A percentile compares a stretch with the other conserved stretches of the same genome.
These are phyloP conservation scores for Aspidapion aeneum DNA, from an alignment of 2,888 invertebrate genomes.

Conservation along the genomic window DNA sequence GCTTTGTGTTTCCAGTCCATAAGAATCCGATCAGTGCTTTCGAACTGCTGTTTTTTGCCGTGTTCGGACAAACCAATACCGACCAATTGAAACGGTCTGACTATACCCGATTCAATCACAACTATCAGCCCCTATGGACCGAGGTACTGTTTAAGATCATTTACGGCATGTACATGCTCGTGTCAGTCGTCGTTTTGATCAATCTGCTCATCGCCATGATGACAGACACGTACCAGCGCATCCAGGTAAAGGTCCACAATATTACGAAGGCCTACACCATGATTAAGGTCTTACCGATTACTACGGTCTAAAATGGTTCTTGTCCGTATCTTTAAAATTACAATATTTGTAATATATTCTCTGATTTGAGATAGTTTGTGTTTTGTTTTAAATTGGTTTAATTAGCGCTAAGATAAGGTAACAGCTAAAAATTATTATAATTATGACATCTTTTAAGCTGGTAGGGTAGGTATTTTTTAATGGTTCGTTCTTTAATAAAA, in stretches of 20 bases:
- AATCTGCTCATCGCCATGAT: slow-evolving; percentile 99
- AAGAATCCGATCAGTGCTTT: slow-evolving; percentile 91
- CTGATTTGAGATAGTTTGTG: too few species aligned
- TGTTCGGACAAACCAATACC: slow-evolving; percentile 91
- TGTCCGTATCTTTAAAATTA: too few species aligned
- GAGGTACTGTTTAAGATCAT: slow-evolving; percentile 83
- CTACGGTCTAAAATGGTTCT: too few species aligned
- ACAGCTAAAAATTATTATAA: too few species aligned
- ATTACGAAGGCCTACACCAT: too few species aligned
- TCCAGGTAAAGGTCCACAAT: slow-evolving; percentile 81
- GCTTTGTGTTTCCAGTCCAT: slow-evolving; percentile 72
- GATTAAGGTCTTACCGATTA: too few species aligned
- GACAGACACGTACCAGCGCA: slow-evolving; percentile 99
- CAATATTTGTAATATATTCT: too few species aligned
- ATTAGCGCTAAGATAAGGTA: too few species aligned
- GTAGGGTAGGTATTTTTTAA: too few species aligned
- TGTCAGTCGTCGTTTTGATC: slow-evolving; percentile 97
- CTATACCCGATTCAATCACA: slow-evolving; percentile 49
- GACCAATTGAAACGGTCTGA: slow-evolving; percentile 71
- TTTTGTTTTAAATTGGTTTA: too few species aligned
- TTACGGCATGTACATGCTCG: slow-evolving; percentile 96
- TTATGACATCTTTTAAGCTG: too few species aligned
- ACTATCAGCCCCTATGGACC: slow-evolving; percentile 76
- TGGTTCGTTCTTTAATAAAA: too few species aligned
- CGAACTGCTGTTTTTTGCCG: slow-evolving; percentile 97